Base-by-base conservation (phyloP, 1,140 invertebrate species). In the Harpegnathos saltator region DNA sequence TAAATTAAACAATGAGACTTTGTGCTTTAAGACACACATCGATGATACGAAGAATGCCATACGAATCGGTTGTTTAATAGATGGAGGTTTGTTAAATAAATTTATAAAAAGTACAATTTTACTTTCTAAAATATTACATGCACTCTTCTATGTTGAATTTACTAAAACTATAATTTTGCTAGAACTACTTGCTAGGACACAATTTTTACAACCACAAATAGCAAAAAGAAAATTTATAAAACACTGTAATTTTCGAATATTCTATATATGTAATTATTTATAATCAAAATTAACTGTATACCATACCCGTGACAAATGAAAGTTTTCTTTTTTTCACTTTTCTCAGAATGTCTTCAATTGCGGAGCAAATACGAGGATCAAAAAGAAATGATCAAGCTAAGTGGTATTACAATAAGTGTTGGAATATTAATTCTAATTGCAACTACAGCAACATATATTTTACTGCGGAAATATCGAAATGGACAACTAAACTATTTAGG, bases 1-100 rank as follows among this genome's bases (percentile, higher is more conserved):
- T 50, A 50, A 63, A 14, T 29, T 85, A 24, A 71, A 15, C 11
- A 88, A 88, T 26, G 44, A 80, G 3, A 88, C 80, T 11, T 15
- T 71, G 7, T 88, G 86, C 15, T 77, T 33, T 19, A 52, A 78
- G 0, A 63, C 52, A 2, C 5, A 62, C 1, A 38, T 12, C 11
- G 29, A 71, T 4, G 14, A 11, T 0, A n/a, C 24, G 0, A 22
- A 54, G 0, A 24, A 88, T 5, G 33, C 56, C 12, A 71, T 14
- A 54, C 38, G 12, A 50, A 44, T 85, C 22, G 59, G 68, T 11
- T 89, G 87, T 75, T 50, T 89, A 11, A 81, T 88, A 17, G n/a
- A 50, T 19, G 15, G 50, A 81, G 54, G 84, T 88, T 73, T 33
- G 78, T 81, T 44, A 59, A 59, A 19, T 24, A 72, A 3, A 61